Base-by-base conservation (phyloP, 2,113 vertebrate genomes). In the Barbus barbus region DNA sequence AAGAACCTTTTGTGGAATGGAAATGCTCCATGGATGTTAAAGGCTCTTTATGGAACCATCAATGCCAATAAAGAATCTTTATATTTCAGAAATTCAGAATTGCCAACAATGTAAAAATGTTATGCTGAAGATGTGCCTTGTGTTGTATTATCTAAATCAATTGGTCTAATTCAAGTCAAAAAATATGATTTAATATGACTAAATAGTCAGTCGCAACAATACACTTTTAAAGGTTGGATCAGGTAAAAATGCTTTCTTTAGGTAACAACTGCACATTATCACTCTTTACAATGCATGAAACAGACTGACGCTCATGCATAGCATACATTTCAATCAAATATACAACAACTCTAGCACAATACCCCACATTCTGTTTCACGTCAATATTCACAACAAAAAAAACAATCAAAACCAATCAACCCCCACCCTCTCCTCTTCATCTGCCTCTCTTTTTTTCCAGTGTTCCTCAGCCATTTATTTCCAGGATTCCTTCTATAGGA, bases 371-470 rank as follows among this genome's bases (percentile, higher is more conserved):
- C 31, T 38, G 31, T 72, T 72, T 44, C 31, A 56, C 77, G 28
- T 61, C 33, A 61, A 63, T 18, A 79, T 18, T 46, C 13, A 18
- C 9, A 44, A 61, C n/a, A 38, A 63, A 63, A 14, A 16, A 12
- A 79, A 20, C 77, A 63, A 78, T 63, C 77, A 79, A 44, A 79
- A 18, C 31, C 51, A n/a, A 3, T 60, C 76, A 78, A 20, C 36
- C 33, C 1, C 51, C 56, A 61, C 33, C 8, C 38, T 38, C 46
- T 51, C 71, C 33, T 6, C 69, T 24, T 73, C 33, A 76, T 76
- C 24, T 53, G 24, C 72, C 7, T 28, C 26, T 33, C 3, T 22
- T 28, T 51, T 28, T 14, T 12, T 12, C n/a, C 74, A 28, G 44
- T 20, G 12, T 48, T 75, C 16, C 38, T 28, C 44, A 9, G 18